phyloP scores from a whole-genome alignment of 1,140 invertebrate species.

The Marisa cornuarietis region DNA sequence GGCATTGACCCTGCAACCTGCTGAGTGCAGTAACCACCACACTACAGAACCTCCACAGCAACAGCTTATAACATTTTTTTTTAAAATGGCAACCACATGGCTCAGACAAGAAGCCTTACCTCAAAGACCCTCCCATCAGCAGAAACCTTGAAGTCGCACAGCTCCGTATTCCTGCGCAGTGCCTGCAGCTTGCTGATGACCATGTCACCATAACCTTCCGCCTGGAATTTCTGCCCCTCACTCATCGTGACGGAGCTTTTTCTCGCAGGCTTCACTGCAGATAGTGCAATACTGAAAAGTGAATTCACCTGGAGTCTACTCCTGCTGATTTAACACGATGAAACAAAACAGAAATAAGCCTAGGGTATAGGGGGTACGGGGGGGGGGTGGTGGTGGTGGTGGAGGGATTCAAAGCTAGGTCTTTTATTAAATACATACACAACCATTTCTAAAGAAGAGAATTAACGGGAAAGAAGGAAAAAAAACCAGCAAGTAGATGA shows the following conservation, averaged over 20 bases:
- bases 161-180: slow-evolving; percentile 52
- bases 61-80: neutral
- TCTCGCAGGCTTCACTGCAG: neutral
- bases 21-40: too few relatives aligned
- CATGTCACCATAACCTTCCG: slow-evolving; percentile 57
- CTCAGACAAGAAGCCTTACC: slow-evolving; percentile 35
- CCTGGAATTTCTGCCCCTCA: slow-evolving; percentile 40
- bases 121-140: slow-evolving; percentile 59
- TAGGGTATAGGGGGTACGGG: neutral
- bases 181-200: slow-evolving; percentile 51
- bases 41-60: too few relatives aligned
- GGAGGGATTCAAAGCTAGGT: neutral
- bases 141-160: slow-evolving; percentile 60
- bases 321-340: neutral
- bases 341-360: neutral
- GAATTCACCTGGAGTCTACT: neutral
- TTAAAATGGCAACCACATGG: neutral
- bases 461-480: neutral
- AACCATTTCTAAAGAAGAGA: neutral
- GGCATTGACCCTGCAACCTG: too few relatives aligned
- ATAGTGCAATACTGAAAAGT: neutral
- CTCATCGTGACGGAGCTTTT: slow-evolving; percentile 30
- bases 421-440: too few relatives aligned
- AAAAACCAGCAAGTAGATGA: neutral
- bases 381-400: neutral